A percentile compares a stretch with the other conserved stretches of the same genome.
These are phyloP conservation scores for Drosophila pseudotakahashii DNA, from an alignment of 2,888 invertebrate species.

Conservation along the genomic window DNA sequence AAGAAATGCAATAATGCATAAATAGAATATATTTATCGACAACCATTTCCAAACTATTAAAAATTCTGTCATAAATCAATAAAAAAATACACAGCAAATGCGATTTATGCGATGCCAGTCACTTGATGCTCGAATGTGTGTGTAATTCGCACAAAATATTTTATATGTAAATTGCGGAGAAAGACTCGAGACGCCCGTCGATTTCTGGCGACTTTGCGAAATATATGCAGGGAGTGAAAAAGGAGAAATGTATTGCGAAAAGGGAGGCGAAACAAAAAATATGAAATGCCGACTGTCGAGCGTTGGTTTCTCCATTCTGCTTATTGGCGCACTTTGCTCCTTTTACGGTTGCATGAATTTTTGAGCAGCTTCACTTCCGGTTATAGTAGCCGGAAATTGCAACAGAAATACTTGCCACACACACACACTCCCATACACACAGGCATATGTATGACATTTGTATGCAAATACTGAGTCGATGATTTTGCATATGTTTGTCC, in stretches of 20 bases:
- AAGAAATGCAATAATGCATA: conserved; percentile 41
- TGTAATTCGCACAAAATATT: conserved; percentile 43
- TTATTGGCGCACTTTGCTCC: conserved; percentile 72
- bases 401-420: conserved; percentile 59
- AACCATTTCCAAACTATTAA: conserved; percentile 63
- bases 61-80: conserved; percentile 60
- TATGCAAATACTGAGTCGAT: conserved; percentile 68
- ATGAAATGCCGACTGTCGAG: conserved; percentile 31
- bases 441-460: conserved; percentile 66
- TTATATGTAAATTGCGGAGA: conserved; percentile 36
- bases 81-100: conserved; percentile 32
- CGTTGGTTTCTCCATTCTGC: conserved; percentile 26
- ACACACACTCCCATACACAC: conserved; percentile 8
- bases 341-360: conserved; percentile 76
- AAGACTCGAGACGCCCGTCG: conserved; percentile 28
- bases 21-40: conserved; percentile 54
- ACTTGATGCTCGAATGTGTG: conserved; percentile 20
- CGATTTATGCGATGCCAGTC: conserved; percentile 58
- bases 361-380: conserved; percentile 73
- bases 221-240: conserved; percentile 26
- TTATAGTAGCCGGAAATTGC: conserved; percentile 73
- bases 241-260: background rate
- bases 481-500: conserved; percentile 62
- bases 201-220: conserved; percentile 25
- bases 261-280: conserved; percentile 5